Evolutionary conservation across 1,140 invertebrate species (phyloP).

Genomic region (Drosophila ambigua): DNA sequence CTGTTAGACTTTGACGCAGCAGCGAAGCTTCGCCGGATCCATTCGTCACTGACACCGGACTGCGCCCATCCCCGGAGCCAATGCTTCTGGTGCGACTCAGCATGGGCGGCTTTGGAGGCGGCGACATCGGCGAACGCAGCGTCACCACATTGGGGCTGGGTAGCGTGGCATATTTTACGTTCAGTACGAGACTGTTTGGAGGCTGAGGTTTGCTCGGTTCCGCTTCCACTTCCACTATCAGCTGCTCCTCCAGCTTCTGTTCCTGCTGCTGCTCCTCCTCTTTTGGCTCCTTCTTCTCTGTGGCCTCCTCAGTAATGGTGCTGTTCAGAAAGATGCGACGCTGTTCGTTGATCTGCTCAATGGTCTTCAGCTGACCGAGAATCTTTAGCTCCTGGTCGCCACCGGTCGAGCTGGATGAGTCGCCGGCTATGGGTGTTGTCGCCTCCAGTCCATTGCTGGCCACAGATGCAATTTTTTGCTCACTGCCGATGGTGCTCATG

Average conservation of each 20-base stretch:
- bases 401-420: background rate
- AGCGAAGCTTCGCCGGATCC: conserved; percentile 2
- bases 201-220: conserved; percentile 17
- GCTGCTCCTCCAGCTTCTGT: background rate
- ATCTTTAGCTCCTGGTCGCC: conserved; percentile 49
- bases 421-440: too few relatives aligned
- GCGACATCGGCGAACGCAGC: conserved; percentile 63
- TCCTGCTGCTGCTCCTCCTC: background rate
- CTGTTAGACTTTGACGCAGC: conserved; percentile 38
- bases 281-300: conserved; percentile 6
- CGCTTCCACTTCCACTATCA: background rate
- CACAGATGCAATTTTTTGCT: conserved; percentile 1
- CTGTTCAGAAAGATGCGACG: conserved; percentile 70
- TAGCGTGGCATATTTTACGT: conserved; percentile 73
- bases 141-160: conserved; percentile 49
- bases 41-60: conserved; percentile 24
- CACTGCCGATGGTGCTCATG: background rate
- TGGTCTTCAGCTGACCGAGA: conserved; percentile 67
- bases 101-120: conserved; percentile 79
- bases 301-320: conserved; percentile 57
- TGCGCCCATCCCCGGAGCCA: conserved; percentile 61
- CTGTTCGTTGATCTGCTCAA: conserved; percentile 79
- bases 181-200: conserved; percentile 43
- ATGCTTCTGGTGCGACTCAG: conserved; percentile 74
- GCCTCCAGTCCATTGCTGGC: too few relatives aligned